Evolutionary conservation across 2,113 vertebrate genomes (phyloP), one percentile per base, ranked within the genome.

Genomic region (Apteryx owenii): DNA sequence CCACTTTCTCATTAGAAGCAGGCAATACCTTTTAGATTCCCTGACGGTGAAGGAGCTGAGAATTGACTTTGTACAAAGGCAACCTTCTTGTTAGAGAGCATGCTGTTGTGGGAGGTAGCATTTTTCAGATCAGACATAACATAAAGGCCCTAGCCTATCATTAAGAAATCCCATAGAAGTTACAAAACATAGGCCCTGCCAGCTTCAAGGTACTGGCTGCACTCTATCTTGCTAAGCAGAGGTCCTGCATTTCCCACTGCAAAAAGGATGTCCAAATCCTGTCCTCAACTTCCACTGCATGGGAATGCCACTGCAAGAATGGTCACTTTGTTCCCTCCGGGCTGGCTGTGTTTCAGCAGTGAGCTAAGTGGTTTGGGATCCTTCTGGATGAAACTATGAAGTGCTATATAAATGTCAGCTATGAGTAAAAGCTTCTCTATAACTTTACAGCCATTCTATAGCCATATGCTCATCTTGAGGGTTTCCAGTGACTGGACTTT

Each of bases 311-410:
- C 38, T 10, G 76, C 56, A 70, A 95, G 83, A 94, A 94, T 28
- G 25, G 71, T 81, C 83, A 86, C 83, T 87, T 90, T 89, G 92
- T 94, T 94, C 79, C 17, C 40, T 77, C 5, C 0, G 65, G 81
- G 53, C 3, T 90, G 85, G 88, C 81, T 0, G 0, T 48, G 48
- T 88, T 97, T 92, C 95, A 95, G 68, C 62, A 79, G 68, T 36
- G 77, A 97, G 89, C 88, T 91, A 95, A 97, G 90, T 90, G 88
- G 42, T 92, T 97, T 96, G 95, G 88, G 93, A 95, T 82, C 94
- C 81, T 94, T 80, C 79, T 90, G 90, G 65, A 93, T 77, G 79
- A 84, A 77, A 75, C 60, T 69, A 60, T 65, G 23, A 90, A 95
- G 73, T 14, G 21, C 60, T 77, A 42, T 7, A 58, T 81, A 96